Percentiles rank a stretch among this genome's conserved stretches.
These are phyloP conservation scores for Drosophila auraria DNA, from an alignment of 1,140 invertebrate species.

Conservation along the genomic window DNA sequence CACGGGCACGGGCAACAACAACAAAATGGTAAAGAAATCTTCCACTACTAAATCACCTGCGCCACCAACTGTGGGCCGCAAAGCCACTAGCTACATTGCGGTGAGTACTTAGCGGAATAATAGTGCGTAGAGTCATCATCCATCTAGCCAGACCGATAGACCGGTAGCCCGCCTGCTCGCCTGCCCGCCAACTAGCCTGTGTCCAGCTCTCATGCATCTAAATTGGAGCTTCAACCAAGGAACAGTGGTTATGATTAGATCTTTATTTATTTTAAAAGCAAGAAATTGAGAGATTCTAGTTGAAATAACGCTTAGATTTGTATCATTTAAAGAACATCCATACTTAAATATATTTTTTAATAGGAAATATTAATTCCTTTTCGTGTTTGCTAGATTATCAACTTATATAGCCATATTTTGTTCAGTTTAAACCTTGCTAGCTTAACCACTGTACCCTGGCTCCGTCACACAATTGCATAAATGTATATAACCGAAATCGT, in stretches of 20 bases:
- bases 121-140: conserved; percentile 74
- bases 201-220: conserved; percentile 27
- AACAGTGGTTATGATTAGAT: conserved; percentile 8
- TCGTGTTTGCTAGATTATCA: too few relatives aligned
- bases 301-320: neutral
- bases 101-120: conserved; percentile 85
- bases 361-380: too few relatives aligned
- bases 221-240: neutral
- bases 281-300: neutral
- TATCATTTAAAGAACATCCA: neutral
- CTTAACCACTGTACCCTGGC: conserved; percentile 20
- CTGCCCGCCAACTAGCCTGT: too few relatives aligned
- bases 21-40: conserved; percentile 81
- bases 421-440: neutral
- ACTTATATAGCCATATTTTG: neutral
- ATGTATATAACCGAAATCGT: conserved; percentile 42
- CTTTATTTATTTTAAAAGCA: neutral
- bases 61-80: conserved; percentile 87
- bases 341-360: neutral
- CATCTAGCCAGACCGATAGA: conserved; percentile 15
- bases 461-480: conserved; percentile 13
- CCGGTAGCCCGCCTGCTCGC: conserved; percentile 34
- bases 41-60: conserved; percentile 83
- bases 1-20: conserved; percentile 40
- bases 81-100: conserved; percentile 88